A percentile compares a stretch with the other conserved stretches of the same genome.
phyloP scores from a whole-genome alignment of 2,888 invertebrate species.

The Leucophenga montana region DNA sequence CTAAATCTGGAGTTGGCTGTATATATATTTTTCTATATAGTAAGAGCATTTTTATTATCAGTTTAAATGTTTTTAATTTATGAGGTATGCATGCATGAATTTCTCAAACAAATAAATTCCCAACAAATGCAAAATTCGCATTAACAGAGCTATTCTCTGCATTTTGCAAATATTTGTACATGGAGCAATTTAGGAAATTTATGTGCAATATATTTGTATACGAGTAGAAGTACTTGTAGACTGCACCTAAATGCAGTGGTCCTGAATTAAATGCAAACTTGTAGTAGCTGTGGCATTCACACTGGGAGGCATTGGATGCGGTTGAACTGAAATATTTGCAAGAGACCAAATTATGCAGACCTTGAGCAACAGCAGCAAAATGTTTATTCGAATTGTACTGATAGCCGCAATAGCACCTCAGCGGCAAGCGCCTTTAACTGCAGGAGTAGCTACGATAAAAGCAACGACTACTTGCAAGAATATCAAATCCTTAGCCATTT shows the following conservation, averaged over 20 bases:
- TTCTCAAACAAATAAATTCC: conserved; percentile 7
- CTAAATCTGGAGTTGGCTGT: no score
- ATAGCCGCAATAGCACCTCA: not conserved
- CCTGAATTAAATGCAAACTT: not conserved
- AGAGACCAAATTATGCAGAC: no score
- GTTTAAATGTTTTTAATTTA: no score
- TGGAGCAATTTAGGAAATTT: conserved; percentile 13
- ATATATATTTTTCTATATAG: no score
- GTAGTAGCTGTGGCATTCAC: not conserved
- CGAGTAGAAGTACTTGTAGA: not conserved
- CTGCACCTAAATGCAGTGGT: not conserved
- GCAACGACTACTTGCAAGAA: not conserved
- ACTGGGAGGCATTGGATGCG: no score
- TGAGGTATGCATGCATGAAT: not conserved
- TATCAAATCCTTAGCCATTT: not conserved
- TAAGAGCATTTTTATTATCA: no score
- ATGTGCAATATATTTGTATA: no score
- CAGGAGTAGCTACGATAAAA: not conserved
- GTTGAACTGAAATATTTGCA: no score
- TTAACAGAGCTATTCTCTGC: not conserved
- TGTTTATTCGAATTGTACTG: no score
- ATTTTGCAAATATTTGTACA: conserved; percentile 17
- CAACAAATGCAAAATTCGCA: no score
- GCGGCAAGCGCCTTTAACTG: not conserved
- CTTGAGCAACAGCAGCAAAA: no score